Percentiles rank a stretch among this genome's conserved stretches.
Evolutionary conservation across 2,797 vertebrate genomes (phyloP).

Genomic region (Tangara arthus): DNA sequence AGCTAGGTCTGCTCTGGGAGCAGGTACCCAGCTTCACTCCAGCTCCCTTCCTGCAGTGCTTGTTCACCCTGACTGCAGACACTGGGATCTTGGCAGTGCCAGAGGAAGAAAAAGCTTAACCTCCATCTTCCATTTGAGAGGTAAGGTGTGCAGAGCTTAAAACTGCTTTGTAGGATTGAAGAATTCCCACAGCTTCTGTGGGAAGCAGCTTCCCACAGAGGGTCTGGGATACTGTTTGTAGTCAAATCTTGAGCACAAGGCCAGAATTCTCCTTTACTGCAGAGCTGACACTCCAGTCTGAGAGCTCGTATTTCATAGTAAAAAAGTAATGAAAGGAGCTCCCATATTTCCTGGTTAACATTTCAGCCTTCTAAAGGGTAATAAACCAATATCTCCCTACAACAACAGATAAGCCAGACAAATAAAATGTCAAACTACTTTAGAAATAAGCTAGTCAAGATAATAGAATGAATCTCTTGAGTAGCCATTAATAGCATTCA

Average conservation of each 20-base stretch:
- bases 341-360: constrained; percentile 33
- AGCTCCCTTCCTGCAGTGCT: not conserved
- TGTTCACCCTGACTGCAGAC: rapidly evolving
- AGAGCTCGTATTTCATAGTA: not conserved
- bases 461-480: constrained; percentile 41
- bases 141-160: not conserved
- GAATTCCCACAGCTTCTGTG: not conserved
- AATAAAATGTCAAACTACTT: constrained; percentile 53
- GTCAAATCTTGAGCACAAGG: not conserved
- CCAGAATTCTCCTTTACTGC: not conserved
- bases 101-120: not conserved
- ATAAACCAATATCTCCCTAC: constrained; percentile 48
- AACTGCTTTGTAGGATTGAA: not conserved
- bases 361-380: constrained; percentile 50
- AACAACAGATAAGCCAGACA: constrained; percentile 52
- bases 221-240: not conserved
- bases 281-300: not conserved
- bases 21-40: not conserved
- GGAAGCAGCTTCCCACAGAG: not conserved
- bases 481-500: constrained; percentile 32
- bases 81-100: not conserved
- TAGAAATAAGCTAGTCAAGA: constrained; percentile 43
- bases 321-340: constrained; percentile 17
- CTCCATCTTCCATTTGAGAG: not conserved
- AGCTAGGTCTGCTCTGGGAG: not conserved